Evolutionary conservation across 2,888 invertebrate species (phyloP).

Genomic region (Trichopoda pennipes): DNA sequence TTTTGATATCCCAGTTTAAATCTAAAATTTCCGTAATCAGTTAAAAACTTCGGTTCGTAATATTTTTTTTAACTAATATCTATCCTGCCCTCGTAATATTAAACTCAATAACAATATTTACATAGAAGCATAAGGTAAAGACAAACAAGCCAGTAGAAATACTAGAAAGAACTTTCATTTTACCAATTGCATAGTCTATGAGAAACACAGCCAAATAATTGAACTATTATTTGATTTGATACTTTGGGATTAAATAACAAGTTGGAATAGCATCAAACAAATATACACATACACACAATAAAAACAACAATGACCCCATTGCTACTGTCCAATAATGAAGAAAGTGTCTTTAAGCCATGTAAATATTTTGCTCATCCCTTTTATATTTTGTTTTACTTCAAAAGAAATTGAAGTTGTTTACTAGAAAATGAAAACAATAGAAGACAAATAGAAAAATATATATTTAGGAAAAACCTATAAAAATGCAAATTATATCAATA

Average conservation of each 20-base stretch:
- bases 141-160: conserved; percentile 4
- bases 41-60: too few species aligned
- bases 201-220: conserved; percentile 42
- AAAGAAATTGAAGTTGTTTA: conserved; percentile 15
- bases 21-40: too few species aligned
- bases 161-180: conserved; percentile 13
- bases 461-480: conserved; percentile 41
- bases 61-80: too few species aligned
- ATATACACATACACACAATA: not conserved
- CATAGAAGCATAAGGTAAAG: not conserved
- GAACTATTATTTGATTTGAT: conserved; percentile 57
- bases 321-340: conserved; percentile 16
- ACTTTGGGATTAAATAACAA: conserved; percentile 49
- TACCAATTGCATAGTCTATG: conserved; percentile 39
- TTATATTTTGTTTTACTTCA: not conserved
- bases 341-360: conserved; percentile 41
- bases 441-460: conserved; percentile 11
- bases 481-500: conserved; percentile 61
- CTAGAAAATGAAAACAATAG: conserved; percentile 33
- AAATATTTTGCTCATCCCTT: conserved; percentile 48
- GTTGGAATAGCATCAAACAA: not conserved
- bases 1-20: too few species aligned
- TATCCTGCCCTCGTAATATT: too few species aligned
- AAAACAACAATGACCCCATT: conserved; percentile 34
- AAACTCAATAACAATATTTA: too few species aligned